Conservation (phyloP, 2,888 invertebrate genomes). For the Patella depressa region DNA sequence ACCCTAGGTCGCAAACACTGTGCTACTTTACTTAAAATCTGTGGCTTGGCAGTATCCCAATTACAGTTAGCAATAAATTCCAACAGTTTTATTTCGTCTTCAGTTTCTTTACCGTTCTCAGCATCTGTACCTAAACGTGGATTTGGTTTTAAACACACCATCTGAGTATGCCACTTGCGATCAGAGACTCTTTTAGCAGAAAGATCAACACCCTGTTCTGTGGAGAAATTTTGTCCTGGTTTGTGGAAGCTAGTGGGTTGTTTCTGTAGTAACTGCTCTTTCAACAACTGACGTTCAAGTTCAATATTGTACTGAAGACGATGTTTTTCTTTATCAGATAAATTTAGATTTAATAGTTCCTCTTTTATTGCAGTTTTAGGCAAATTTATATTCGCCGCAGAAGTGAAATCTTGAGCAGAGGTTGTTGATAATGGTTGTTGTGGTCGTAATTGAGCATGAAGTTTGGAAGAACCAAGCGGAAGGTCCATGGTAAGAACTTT, state of each 20-base stretch:
- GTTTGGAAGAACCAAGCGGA: background rate
- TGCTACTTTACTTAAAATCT: slow-evolving; percentile 59
- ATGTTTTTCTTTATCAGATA: background rate
- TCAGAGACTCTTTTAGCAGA: background rate
- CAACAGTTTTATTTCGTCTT: slow-evolving; percentile 54
- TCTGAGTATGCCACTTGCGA: slow-evolving; percentile 54
- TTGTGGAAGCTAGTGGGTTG: background rate
- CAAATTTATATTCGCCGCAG: background rate
- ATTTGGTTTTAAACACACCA: slow-evolving; percentile 61
- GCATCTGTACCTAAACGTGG: slow-evolving; percentile 37
- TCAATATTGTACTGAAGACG: too few species aligned
- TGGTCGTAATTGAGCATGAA: background rate
- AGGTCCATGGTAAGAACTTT: background rate
- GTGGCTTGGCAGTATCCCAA: slow-evolving; percentile 56
- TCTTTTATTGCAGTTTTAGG: background rate
- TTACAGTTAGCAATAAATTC: slow-evolving; percentile 64
- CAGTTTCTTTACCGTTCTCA: slow-evolving; percentile 27
- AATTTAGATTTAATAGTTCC: background rate
- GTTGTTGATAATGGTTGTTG: background rate
- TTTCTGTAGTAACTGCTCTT: background rate
- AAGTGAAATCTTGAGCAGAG: background rate
- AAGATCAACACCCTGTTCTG: background rate
- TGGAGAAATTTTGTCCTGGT: too few species aligned
- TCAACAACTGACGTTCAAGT: background rate
- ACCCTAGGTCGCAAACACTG: slow-evolving; percentile 46